phyloP scores from a whole-genome alignment of 1,140 invertebrate species.

The Ceratina japonica region DNA sequence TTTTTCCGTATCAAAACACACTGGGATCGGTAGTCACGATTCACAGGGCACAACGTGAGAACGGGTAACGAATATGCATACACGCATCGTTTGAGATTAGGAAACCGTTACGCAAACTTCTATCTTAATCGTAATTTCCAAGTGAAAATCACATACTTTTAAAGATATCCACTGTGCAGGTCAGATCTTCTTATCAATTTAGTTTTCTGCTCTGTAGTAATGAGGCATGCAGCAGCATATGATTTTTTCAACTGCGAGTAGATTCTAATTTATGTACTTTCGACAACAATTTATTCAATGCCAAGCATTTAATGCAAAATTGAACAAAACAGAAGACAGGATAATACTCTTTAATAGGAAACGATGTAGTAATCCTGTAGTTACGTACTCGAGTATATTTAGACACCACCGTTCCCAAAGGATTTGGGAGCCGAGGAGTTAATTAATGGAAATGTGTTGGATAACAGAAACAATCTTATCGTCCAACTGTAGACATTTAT shows the following conservation, averaged over 20 bases:
- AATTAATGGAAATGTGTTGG: conserved; percentile 33
- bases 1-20: conserved; percentile 51
- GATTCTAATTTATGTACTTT: too few relatives aligned
- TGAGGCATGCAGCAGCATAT: too few relatives aligned
- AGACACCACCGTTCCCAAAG: conserved; percentile 22
- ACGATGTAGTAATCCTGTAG: not conserved
- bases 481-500: not conserved
- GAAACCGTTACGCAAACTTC: not conserved
- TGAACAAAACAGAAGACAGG: not conserved
- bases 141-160: too few relatives aligned
- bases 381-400: not conserved
- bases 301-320: conserved; percentile 13
- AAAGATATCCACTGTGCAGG: too few relatives aligned
- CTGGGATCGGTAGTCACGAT: conserved; percentile 68
- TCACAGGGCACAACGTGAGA: conserved; percentile 53
- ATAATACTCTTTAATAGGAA: conserved; percentile 5
- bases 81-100: conserved; percentile 4
- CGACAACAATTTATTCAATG: not conserved
- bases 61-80: conserved; percentile 15
- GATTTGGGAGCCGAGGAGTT: not conserved
- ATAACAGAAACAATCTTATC: not conserved
- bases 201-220: too few relatives aligned
- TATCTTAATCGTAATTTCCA: not conserved
- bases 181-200: too few relatives aligned
- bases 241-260: too few relatives aligned